A percentile compares a stretch with the other conserved stretches of the same genome.
These are phyloP conservation scores for Mesorhabditis sp. DNA, from an alignment of 2,888 invertebrate species.

Conservation along the genomic window DNA sequence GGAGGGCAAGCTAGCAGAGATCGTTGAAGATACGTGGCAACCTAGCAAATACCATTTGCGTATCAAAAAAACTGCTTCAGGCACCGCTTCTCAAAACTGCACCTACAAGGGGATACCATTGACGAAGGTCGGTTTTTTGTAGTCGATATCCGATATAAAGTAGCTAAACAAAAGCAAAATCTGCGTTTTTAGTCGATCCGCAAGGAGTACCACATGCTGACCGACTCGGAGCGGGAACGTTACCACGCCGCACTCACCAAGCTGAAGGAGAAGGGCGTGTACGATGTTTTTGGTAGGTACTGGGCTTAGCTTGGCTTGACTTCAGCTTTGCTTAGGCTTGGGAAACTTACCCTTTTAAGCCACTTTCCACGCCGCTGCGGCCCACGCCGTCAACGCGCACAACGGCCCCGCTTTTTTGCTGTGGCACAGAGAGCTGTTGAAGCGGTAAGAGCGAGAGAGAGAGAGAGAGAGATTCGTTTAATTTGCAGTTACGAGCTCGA, in stretches of 20 bases:
- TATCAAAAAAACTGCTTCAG: no score
- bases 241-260: not conserved
- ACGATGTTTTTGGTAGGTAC: constrained; percentile 1
- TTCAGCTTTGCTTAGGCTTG: not conserved
- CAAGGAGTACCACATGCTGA: constrained; percentile 1
- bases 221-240: not conserved
- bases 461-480: no score
- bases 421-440: not conserved
- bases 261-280: not conserved
- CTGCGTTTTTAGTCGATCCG: not conserved
- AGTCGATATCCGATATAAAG: not conserved
- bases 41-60: no score
- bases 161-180: not conserved
- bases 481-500: constrained; percentile 3
- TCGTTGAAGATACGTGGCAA: no score
- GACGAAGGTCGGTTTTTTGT: not conserved
- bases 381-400: not conserved
- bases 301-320: not conserved
- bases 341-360: not conserved
- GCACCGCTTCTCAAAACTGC: not conserved
- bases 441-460: not conserved
- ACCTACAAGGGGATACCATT: not conserved
- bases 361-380: not conserved
- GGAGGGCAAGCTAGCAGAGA: not conserved
- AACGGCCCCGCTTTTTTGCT: not conserved